phyloP scores from a whole-genome alignment of 2,888 invertebrate species.

The Cheilosia vulpina region DNA sequence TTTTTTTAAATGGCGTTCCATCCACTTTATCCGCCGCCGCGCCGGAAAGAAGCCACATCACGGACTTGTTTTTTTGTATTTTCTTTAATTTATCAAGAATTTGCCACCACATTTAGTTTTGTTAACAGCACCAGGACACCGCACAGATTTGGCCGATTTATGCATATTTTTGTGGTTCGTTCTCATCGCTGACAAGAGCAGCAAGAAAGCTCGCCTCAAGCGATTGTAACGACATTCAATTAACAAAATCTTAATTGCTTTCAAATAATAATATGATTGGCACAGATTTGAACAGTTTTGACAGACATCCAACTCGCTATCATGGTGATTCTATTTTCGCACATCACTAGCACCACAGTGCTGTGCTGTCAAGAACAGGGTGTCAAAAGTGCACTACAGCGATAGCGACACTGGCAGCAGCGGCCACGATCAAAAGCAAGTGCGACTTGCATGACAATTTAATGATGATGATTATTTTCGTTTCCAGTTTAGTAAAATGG shows the following conservation, averaged over 20 bases:
- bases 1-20: conserved; percentile 47
- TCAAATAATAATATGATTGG: conserved; percentile 31
- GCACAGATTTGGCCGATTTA: conserved; percentile 31
- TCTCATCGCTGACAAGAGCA: conserved; percentile 12
- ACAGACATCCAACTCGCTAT: conserved; percentile 49
- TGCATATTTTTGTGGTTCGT: not conserved
- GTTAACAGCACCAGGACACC: conserved; percentile 31
- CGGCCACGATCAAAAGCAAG: conserved; percentile 69
- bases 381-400: conserved; percentile 52
- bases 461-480: conserved; percentile 74
- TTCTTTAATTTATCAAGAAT: conserved; percentile 52
- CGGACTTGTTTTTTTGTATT: conserved; percentile 31
- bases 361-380: conserved; percentile 56
- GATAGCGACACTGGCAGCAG: conserved; percentile 40
- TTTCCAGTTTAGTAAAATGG: conserved; percentile 71
- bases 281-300: conserved; percentile 16
- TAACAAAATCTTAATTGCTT: conserved; percentile 54
- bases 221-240: conserved; percentile 47
- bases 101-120: conserved; percentile 66
- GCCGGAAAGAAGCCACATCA: conserved; percentile 29
- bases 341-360: conserved; percentile 20
- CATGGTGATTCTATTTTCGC: conserved; percentile 45
- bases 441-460: conserved; percentile 75
- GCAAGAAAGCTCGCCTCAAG: conserved; percentile 3
- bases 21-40: conserved; percentile 17